These are phyloP conservation scores for Sesia apiformis DNA, from an alignment of 2,888 invertebrate genomes.

Conservation along the genomic window DNA sequence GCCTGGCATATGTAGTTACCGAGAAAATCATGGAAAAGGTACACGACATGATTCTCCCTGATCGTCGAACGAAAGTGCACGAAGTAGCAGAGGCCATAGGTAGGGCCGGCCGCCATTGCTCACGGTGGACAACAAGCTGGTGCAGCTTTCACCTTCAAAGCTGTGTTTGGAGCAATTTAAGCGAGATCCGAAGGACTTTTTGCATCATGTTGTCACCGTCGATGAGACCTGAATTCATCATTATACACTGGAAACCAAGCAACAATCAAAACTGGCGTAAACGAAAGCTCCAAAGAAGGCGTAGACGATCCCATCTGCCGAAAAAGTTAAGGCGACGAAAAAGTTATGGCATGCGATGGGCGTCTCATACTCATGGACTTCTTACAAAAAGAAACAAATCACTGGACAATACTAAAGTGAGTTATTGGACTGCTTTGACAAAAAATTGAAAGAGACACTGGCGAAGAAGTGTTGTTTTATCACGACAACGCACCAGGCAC, in stretches of 20 bases:
- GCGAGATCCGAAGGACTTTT: background rate
- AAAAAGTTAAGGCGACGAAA: too few species aligned
- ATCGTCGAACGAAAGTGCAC: conserved; percentile 1
- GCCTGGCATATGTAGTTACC: conserved; percentile 1
- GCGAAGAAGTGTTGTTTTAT: background rate
- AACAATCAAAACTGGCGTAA: background rate
- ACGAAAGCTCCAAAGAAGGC: background rate
- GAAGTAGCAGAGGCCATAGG: background rate
- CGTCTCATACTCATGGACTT: background rate
- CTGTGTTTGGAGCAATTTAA: background rate
- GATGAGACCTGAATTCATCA: background rate
- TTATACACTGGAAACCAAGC: background rate
- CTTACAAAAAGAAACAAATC: background rate
- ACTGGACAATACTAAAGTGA: background rate
- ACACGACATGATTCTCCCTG: conserved; percentile 1
- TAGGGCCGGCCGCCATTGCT: background rate
- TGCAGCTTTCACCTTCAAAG: background rate
- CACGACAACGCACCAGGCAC: background rate
- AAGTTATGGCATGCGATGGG: background rate
- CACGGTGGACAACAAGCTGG: background rate
- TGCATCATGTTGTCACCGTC: background rate
- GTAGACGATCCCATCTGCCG: background rate
- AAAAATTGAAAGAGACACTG: background rate
- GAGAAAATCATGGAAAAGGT: conserved; percentile 2
- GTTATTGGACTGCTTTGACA: background rate